phyloP scores from a whole-genome alignment of 1,140 invertebrate genomes.

The Doryteuthis pealeii region DNA sequence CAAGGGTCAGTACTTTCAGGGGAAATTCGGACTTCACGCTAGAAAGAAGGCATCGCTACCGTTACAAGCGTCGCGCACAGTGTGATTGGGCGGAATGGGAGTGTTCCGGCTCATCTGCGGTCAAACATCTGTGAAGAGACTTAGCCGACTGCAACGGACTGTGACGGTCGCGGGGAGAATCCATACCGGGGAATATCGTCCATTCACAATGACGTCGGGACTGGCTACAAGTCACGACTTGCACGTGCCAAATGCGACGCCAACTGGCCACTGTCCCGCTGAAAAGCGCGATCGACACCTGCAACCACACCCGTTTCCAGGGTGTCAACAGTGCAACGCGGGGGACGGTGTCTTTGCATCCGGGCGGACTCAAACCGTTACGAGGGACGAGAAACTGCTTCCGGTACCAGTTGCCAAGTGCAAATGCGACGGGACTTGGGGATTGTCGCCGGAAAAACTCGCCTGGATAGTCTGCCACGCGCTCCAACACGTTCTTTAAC shows the following conservation, averaged over 20 bases:
- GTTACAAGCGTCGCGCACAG: constrained; percentile 30
- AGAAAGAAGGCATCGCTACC: constrained; percentile 25
- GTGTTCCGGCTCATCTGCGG: constrained; percentile 24
- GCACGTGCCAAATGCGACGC: constrained; percentile 36
- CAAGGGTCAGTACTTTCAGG: constrained; percentile 3
- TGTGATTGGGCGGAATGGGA: constrained; percentile 33
- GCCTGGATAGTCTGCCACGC: neutral
- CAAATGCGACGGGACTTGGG: constrained; percentile 34
- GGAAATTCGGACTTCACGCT: constrained; percentile 19
- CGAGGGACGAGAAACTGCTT: constrained; percentile 28
- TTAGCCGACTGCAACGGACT: constrained; percentile 21
- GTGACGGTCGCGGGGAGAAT: constrained; percentile 19
- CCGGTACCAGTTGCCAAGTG: constrained; percentile 36
- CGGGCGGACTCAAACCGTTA: constrained; percentile 25
- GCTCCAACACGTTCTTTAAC: too few species aligned
- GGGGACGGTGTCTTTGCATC: constrained; percentile 20
- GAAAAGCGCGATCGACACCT: constrained; percentile 31
- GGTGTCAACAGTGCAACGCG: constrained; percentile 23
- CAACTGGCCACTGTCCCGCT: constrained; percentile 30
- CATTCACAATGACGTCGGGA: constrained; percentile 23
- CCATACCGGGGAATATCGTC: constrained; percentile 21
- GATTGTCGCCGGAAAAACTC: constrained; percentile 29
- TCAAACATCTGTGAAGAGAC: constrained; percentile 28
- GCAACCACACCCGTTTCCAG: constrained; percentile 22
- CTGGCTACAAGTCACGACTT: constrained; percentile 34